Evolutionary conservation across 1,140 invertebrate genomes (phyloP), one percentile per base, ranked within the genome.

Genomic region (Hydropsyche tenuis): DNA sequence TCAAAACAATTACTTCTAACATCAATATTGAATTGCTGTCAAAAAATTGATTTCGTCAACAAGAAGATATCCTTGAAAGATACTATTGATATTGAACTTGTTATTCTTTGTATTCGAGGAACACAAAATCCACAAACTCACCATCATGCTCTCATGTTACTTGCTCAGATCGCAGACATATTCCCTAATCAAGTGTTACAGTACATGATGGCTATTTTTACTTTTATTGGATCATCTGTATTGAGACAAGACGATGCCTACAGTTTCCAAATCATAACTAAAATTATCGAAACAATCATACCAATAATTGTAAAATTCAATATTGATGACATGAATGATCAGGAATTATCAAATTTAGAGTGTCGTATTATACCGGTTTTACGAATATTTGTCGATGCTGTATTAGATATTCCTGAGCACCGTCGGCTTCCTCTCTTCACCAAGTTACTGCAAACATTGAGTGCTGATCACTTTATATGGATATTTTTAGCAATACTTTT

Each of bases 111-210:
- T 79, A 91, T 97, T n/a, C 86, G 95, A 75, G 90, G 89, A 5
- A 95, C 95, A 0, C 90, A 93, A 77, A 97, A 97, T 83, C 95
- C 95, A 2, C 95, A 97, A 83, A 98, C 96, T 0, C 96, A 97
- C 80, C 93, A 96, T 80, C 94, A 97, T 78, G 94, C 95, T 0
- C 82, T 98, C 22, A 85, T 96, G 23, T 84, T 97, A 0, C 83
- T 98, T 0, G 91, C 92, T 0, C 87, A 93, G 64, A 89, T 91
- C 46, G 93, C 94, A 3, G 86, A 86, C 62, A 85, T 94, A 76
- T 86, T 92, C 65, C 92, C 95, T 0, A 90, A 94, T 62, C 89
- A 92, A 82, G 93, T 98, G 4, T 82, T 98, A 11, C 91, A 95
- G 79, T 94, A 96, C 78, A 92, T 97, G 0, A 96, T 98, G 90